Conservation (phyloP, 2,888 invertebrate genomes). For the Callimorpha dominula region DNA sequence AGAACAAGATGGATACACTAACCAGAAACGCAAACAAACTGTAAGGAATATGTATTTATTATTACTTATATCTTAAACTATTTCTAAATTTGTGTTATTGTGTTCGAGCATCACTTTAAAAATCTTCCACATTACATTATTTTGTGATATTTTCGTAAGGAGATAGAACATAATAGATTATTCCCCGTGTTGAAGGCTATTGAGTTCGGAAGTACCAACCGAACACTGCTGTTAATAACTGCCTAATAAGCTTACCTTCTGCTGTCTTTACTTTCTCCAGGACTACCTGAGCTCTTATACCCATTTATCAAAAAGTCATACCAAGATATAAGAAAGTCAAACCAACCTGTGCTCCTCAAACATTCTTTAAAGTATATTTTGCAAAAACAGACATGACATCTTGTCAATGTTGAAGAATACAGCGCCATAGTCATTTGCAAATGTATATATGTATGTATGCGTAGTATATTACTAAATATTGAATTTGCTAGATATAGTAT, state of each 20-base stretch:
- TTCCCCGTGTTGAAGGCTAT: not conserved
- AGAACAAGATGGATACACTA: slow-evolving; percentile 29
- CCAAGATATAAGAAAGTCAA: not conserved
- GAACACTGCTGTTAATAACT: not conserved
- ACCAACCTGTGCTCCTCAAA: not conserved
- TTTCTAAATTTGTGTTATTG: not conserved
- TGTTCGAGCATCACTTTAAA: not conserved
- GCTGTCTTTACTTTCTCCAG: not conserved
- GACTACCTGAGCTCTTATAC: too few species aligned
- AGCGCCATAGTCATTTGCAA: too few species aligned
- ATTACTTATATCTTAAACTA: not conserved
- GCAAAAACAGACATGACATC: not conserved
- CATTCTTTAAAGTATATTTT: not conserved
- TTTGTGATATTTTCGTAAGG: not conserved
- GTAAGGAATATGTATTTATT: slow-evolving; percentile 5
- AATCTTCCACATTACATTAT: not conserved
- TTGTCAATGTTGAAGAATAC: not conserved
- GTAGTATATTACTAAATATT: too few species aligned
- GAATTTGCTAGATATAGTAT: not conserved
- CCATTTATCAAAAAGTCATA: not conserved
- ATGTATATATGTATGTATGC: too few species aligned
- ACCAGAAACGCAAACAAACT: slow-evolving; percentile 39
- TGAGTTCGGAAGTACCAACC: not conserved
- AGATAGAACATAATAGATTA: too few species aligned
- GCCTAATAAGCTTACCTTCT: not conserved